Conservation (phyloP, 2,113 vertebrate genomes). For the Nothobranchius kuhntae region DNA sequence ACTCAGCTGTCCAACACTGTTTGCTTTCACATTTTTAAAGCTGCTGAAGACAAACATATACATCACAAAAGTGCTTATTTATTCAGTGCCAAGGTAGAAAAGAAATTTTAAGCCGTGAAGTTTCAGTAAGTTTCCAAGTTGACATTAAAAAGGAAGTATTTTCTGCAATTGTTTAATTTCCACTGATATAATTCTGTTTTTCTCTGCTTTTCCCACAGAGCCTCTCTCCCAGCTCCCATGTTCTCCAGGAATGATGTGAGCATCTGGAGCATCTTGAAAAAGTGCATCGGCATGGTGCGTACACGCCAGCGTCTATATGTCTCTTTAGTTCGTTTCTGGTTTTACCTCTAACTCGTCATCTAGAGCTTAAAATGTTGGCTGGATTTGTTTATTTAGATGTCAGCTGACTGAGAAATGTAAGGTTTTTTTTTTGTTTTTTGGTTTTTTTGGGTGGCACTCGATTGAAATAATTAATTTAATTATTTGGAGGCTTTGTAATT, state of each 20-base stretch:
- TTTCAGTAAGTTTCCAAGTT: too few species aligned
- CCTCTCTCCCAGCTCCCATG: slow-evolving; percentile 92
- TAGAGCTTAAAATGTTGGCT: too few species aligned
- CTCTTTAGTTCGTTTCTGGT: too few species aligned
- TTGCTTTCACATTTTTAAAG: slow-evolving; percentile 18
- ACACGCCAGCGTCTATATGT: not conserved
- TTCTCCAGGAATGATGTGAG: slow-evolving; percentile 97
- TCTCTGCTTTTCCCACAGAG: slow-evolving; percentile 71
- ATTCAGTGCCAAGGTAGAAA: not conserved
- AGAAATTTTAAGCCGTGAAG: too few species aligned
- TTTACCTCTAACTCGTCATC: too few species aligned
- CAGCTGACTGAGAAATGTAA: too few species aligned
- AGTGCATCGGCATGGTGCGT: slow-evolving; percentile 98
- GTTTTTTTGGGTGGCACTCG: too few species aligned
- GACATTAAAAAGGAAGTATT: not conserved
- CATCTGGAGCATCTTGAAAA: slow-evolving; percentile 98
- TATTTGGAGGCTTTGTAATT: too few species aligned
- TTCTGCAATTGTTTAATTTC: not conserved
- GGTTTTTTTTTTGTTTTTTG: too few species aligned
- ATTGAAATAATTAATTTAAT: too few species aligned
- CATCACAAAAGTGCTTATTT: not conserved
- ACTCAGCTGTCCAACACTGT: slow-evolving; percentile 23
- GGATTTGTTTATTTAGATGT: too few species aligned
- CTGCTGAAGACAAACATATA: not conserved
- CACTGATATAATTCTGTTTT: too few species aligned